A percentile compares a stretch with the other conserved stretches of the same genome.
These are phyloP conservation scores for Semnopithecus entellus DNA, from an alignment of 2,113 vertebrate species.

Conservation along the genomic window DNA sequence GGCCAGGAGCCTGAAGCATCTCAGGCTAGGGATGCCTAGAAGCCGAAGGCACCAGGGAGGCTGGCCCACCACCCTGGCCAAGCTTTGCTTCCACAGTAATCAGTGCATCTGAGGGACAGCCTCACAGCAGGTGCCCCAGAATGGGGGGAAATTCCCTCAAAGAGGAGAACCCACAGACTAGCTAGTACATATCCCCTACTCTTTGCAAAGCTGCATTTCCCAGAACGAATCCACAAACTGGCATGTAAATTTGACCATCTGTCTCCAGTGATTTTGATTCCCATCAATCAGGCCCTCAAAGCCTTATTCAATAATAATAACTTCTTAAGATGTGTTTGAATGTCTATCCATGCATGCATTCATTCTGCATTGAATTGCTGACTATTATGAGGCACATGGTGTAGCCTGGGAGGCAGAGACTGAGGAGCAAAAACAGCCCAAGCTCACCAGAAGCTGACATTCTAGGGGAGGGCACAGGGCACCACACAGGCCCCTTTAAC, in stretches of 20 bases:
- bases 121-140: background rate
- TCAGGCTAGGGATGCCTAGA: background rate
- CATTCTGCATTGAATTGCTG: background rate
- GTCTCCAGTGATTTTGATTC: background rate
- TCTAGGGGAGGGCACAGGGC: background rate
- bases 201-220: background rate
- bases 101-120: fast-evolving
- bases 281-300: background rate
- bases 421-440: background rate
- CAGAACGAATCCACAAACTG: background rate
- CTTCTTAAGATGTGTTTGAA: background rate
- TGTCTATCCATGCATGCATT: background rate
- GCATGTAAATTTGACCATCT: background rate
- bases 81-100: background rate
- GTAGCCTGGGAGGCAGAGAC: too few species aligned
- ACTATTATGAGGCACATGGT: fast-evolving
- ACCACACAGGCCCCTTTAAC: background rate
- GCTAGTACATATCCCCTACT: too few species aligned
- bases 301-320: background rate
- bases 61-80: background rate
- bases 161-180: background rate
- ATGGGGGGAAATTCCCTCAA: too few species aligned
- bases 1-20: background rate
- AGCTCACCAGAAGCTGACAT: background rate
- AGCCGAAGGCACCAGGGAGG: background rate